Evolutionary conservation across 2,797 vertebrate species (phyloP).

Genomic region (Megalops cyprinoides): DNA sequence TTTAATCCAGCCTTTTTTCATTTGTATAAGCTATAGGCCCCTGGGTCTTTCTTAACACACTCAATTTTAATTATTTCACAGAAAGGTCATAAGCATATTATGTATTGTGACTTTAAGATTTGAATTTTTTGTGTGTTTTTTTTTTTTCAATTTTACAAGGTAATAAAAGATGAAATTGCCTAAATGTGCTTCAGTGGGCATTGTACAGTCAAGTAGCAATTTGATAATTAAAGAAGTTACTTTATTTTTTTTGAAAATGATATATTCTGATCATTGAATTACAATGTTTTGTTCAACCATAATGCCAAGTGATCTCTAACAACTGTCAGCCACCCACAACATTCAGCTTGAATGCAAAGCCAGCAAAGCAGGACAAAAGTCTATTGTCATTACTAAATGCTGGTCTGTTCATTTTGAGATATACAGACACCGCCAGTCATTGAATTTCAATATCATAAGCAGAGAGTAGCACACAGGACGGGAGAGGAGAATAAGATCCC

Average conservation of each 20-base stretch:
- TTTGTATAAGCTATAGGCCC: neutral
- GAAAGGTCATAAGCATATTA: constrained; percentile 12
- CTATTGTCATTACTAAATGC: too few species aligned
- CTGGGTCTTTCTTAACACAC: neutral
- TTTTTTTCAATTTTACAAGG: neutral
- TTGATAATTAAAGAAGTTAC: neutral
- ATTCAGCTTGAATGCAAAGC: neutral
- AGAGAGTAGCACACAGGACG: too few species aligned
- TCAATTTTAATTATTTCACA: constrained; percentile 20
- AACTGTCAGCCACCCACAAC: neutral
- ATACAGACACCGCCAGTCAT: neutral
- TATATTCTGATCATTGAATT: neutral
- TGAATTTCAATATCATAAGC: too few species aligned
- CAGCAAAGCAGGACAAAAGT: too few species aligned
- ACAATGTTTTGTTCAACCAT: neutral
- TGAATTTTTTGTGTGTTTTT: neutral
- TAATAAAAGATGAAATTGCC: neutral
- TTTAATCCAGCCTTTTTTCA: constrained; percentile 11
- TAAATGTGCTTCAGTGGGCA: neutral
- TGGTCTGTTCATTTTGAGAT: neutral
- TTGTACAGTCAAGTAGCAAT: neutral
- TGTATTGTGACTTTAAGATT: neutral
- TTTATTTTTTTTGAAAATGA: neutral
- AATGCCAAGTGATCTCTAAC: neutral
- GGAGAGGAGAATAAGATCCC: too few species aligned